Percentiles rank a stretch among this genome's conserved stretches.
phyloP scores from a whole-genome alignment of 2,888 invertebrate genomes.

The Uloborus plumipes region DNA sequence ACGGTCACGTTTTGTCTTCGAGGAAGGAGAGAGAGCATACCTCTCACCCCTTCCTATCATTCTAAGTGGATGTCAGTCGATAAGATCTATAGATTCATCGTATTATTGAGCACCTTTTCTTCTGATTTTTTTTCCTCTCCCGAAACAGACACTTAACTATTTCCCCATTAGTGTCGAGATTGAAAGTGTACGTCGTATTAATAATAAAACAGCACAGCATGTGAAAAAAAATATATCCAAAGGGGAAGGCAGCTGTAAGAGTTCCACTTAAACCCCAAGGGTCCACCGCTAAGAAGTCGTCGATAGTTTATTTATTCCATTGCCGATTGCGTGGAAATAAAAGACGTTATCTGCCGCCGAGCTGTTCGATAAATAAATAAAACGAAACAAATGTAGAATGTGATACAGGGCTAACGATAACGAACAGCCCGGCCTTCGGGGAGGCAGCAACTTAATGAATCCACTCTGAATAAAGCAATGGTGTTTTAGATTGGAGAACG shows the following conservation, averaged over 20 bases:
- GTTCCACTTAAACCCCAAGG: conserved; percentile 18
- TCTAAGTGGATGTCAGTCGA: conserved; percentile 19
- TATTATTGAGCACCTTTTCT: conserved; percentile 20
- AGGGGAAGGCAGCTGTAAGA: neutral
- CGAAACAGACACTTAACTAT: conserved; percentile 44
- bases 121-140: too few relatives aligned
- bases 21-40: neutral
- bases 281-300: conserved; percentile 26
- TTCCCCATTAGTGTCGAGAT: conserved; percentile 46
- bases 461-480: conserved; percentile 39
- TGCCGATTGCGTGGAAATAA: conserved; percentile 47
- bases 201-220: neutral
- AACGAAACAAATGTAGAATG: conserved; percentile 41
- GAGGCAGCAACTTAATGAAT: conserved; percentile 47
- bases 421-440: conserved; percentile 45
- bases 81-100: conserved; percentile 17
- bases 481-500: conserved; percentile 34
- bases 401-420: conserved; percentile 35
- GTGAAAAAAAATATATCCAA: conserved; percentile 3
- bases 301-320: conserved; percentile 58
- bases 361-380: conserved; percentile 57
- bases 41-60: neutral
- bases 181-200: conserved; percentile 15
- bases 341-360: conserved; percentile 40
- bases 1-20: conserved; percentile 25